Evolutionary conservation across 2,797 vertebrate genomes (phyloP), one percentile per base, ranked within the genome.

Genomic region (Enteromius fasciolatus): DNA sequence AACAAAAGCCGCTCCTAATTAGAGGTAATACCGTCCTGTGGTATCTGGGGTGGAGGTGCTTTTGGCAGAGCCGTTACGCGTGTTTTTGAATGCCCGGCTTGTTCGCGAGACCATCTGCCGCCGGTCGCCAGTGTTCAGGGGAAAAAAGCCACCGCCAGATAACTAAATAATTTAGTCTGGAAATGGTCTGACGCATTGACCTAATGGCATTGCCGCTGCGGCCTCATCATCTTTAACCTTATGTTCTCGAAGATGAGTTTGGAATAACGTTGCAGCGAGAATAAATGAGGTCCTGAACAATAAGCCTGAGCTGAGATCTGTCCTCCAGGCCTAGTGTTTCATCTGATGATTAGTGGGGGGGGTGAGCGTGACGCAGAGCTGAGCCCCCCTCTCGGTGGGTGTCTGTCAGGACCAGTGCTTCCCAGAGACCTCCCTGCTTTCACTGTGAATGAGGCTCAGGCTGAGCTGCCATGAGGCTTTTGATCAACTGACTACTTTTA

Each of bases 1-100:
- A 93, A 89, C 90, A 89, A 92, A 91, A 91, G 81, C 85, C 86
- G 50, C 86, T 90, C 86, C 91, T 92, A 94, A 93, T 93, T 91
- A 90, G 89, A 89, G 90, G 89, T 92, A 92, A 92, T 91, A 88
- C 87, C 91, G 87, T 91, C 92, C 73, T 90, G 82, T 82, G 83
- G 87, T 89, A 89, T 89, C 81, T 57, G 48, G 90, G 88, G 85
- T 88, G 91, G 86, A 90, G 88, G 89, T 93, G 76, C 81, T 33
- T 81, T 90, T 93, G 89, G 92, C 86, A 80, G 33, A 76, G 81
- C 78, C 84, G 75, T 90, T 92, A 87, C 86, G 66, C 80, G n/a
- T 84, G 89, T 87, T 87, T 80, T 89, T 92, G 89, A 93, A 92
- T 92, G 86, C 84, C 81, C 84, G 74, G 83, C 90, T 90, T 91